These are phyloP conservation scores for Augochlorella aurata DNA, from an alignment of 2,888 invertebrate genomes.

Conservation along the genomic window DNA sequence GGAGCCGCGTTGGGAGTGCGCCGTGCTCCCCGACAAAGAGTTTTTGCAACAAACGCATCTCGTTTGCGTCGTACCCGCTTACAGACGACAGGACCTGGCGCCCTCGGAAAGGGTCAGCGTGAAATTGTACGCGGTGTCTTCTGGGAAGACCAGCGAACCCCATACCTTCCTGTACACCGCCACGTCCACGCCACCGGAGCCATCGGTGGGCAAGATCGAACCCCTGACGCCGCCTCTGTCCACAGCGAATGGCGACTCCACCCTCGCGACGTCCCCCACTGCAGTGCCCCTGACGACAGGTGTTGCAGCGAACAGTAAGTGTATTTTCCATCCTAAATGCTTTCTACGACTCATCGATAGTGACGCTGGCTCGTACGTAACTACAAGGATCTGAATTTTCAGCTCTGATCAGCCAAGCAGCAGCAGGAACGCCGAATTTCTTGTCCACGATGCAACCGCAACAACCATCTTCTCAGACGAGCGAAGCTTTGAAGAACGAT, in stretches of 20 bases:
- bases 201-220: slow-evolving; percentile 76
- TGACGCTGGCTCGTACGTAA: too few relatives aligned
- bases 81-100: slow-evolving; percentile 86
- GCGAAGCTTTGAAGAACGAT: slow-evolving; percentile 76
- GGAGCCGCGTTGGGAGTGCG: slow-evolving; percentile 89
- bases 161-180: slow-evolving; percentile 91
- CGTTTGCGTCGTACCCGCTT: slow-evolving; percentile 93
- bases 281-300: slow-evolving; percentile 67
- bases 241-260: slow-evolving; percentile 71
- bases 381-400: slow-evolving; percentile 5
- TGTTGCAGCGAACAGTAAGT: slow-evolving; percentile 71
- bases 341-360: too few relatives aligned
- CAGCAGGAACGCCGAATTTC: slow-evolving; percentile 66
- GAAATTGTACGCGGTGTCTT: slow-evolving; percentile 91
- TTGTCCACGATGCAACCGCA: slow-evolving; percentile 65
- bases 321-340: neutral
- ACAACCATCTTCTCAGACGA: slow-evolving; percentile 51
- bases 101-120: slow-evolving; percentile 87
- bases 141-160: slow-evolving; percentile 93
- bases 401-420: slow-evolving; percentile 73
- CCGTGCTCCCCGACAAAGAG: slow-evolving; percentile 93
- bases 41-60: slow-evolving; percentile 94
- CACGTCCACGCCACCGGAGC: slow-evolving; percentile 74
- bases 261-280: slow-evolving; percentile 67
- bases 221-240: slow-evolving; percentile 76